Conservation (phyloP, 1,140 invertebrate species). For the Gryllus bimaculatus region DNA sequence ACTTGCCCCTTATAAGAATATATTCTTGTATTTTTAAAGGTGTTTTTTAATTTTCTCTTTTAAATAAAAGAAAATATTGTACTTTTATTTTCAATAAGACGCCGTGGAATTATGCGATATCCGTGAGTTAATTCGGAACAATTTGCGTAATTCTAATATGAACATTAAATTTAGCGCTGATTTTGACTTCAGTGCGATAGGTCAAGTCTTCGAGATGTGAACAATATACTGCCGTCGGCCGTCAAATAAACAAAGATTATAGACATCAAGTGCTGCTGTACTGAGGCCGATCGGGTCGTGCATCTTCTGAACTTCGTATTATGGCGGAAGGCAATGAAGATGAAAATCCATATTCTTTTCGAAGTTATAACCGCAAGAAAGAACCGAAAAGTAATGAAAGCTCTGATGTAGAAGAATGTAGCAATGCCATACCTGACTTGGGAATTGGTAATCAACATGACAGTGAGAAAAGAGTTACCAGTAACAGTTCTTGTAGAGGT, state of each 20-base stretch:
- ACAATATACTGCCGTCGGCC: not conserved
- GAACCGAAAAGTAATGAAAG: constrained; percentile 19
- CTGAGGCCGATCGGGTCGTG: not conserved
- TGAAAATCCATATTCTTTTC: constrained; percentile 22
- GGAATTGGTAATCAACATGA: constrained; percentile 20
- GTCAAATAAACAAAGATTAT: not conserved
- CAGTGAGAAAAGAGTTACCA: constrained; percentile 11
- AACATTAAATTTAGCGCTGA: not conserved
- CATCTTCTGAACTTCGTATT: not conserved
- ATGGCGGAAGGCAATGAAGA: constrained; percentile 26
- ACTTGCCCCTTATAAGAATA: too few relatives aligned
- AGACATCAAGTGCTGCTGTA: not conserved
- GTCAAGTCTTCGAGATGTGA: not conserved
- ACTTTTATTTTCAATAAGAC: too few relatives aligned
- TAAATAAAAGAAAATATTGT: too few relatives aligned
- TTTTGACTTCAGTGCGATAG: not conserved
- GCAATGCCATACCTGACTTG: constrained; percentile 23
- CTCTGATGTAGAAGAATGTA: constrained; percentile 20
- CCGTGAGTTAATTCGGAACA: too few relatives aligned
- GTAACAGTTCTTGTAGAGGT: not conserved
- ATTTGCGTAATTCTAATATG: too few relatives aligned
- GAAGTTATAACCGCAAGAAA: constrained; percentile 21
- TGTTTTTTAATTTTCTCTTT: too few relatives aligned
- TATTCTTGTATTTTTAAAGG: too few relatives aligned
- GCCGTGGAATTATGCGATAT: too few relatives aligned